Conservation (phyloP, 2,888 invertebrate genomes). For the Cataglyphis livida region DNA sequence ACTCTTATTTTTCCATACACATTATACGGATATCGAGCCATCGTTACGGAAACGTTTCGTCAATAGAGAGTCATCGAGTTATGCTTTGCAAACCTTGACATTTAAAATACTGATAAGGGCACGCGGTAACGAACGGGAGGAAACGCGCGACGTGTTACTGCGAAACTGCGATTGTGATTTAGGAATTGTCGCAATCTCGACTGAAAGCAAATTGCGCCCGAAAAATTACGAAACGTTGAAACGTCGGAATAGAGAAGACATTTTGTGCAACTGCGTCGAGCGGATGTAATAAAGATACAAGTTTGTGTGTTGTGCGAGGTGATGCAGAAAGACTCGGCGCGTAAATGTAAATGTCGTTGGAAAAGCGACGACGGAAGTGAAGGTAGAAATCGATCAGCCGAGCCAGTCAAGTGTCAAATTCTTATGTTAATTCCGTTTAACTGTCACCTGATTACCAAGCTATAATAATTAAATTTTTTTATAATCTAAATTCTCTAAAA, state of each 20-base stretch:
- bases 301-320: neutral
- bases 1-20: conserved; percentile 6
- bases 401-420: conserved; percentile 16
- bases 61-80: neutral
- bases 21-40: neutral
- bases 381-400: conserved; percentile 44
- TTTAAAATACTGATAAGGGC: conserved; percentile 27
- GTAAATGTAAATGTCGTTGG: neutral
- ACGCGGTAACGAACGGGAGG: neutral
- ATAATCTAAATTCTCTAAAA: neutral
- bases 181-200: neutral
- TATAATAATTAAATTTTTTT: neutral
- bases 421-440: neutral
- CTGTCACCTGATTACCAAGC: neutral
- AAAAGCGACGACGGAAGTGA: conserved; percentile 36
- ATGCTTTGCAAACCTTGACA: conserved; percentile 40
- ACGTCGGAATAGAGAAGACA: neutral
- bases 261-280: neutral
- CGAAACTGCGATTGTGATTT: neutral
- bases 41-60: conserved; percentile 15
- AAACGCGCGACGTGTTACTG: neutral
- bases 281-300: neutral
- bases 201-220: neutral
- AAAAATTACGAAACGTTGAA: conserved; percentile 9
- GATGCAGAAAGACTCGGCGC: neutral